A percentile compares a stretch with the other conserved stretches of the same genome.
These are phyloP conservation scores for Netta rufina DNA, from an alignment of 2,797 vertebrate genomes.

Conservation along the genomic window DNA sequence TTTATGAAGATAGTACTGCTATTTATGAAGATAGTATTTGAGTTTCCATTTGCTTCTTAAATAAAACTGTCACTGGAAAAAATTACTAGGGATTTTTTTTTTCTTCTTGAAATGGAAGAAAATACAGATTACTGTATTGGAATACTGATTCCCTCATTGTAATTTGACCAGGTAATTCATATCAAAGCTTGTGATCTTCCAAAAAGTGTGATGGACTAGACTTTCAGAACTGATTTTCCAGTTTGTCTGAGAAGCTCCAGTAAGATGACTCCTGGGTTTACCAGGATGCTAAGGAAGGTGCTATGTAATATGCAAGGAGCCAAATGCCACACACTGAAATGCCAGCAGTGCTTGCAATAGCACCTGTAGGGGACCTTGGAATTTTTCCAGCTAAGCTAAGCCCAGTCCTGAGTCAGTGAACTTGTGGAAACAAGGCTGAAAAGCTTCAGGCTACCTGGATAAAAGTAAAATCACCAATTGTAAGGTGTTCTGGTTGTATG, in stretches of 20 bases:
- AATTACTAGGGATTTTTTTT: background rate
- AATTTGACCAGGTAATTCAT: background rate
- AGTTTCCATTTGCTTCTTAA: background rate
- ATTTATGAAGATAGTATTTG: background rate
- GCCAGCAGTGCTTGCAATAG: background rate
- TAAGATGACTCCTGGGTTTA: background rate
- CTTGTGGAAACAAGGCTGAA: background rate
- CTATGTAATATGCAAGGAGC: background rate
- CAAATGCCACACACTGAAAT: background rate
- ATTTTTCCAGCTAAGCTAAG: background rate
- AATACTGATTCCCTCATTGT: background rate
- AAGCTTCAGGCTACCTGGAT: background rate
- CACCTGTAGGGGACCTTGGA: background rate
- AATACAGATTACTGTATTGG: background rate
- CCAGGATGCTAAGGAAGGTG: background rate
- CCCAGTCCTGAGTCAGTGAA: fast-evolving
- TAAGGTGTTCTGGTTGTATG: background rate
- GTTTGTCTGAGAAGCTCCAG: background rate
- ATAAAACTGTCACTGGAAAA: background rate
- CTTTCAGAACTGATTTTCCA: background rate
- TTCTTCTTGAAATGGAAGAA: background rate
- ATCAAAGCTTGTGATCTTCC: background rate
- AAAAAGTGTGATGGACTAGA: background rate
- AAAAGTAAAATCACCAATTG: background rate
- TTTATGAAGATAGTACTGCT: background rate